phyloP scores from a whole-genome alignment of 2,113 vertebrate species.

The Hystrix cristata region DNA sequence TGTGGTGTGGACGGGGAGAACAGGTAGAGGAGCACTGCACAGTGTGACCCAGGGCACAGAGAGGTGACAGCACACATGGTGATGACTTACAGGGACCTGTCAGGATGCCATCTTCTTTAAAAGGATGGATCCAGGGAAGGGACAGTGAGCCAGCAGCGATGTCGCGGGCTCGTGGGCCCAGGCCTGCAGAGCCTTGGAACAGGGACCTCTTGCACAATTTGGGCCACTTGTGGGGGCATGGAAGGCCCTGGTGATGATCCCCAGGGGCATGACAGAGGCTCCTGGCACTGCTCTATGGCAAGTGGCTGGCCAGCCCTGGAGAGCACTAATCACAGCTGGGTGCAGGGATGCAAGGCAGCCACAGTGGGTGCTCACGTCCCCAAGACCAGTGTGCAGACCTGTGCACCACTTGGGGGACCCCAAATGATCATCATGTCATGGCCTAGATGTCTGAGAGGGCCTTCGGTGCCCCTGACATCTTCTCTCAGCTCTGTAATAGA shows the following conservation, averaged over 20 bases:
- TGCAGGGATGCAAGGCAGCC: fast-evolving
- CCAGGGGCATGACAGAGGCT: neutral
- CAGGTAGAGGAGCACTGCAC: neutral
- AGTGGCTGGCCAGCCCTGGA: neutral
- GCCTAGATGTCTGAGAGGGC: neutral
- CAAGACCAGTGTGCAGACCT: neutral
- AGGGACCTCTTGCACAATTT: neutral
- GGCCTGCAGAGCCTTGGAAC: neutral
- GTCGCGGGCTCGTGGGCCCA: too few species aligned
- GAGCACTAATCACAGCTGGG: neutral
- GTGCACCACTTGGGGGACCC: neutral
- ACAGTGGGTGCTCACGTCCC: too few species aligned
- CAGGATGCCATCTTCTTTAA: neutral
- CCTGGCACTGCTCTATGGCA: neutral
- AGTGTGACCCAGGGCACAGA: neutral
- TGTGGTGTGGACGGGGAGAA: too few species aligned
- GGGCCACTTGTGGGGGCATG: neutral
- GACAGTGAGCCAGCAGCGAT: too few species aligned
- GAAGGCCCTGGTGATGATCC: neutral
- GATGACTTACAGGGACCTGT: neutral
- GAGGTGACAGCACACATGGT: neutral
- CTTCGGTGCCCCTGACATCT: neutral
- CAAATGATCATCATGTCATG: too few species aligned
- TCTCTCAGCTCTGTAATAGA: neutral
- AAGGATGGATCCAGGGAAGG: neutral